Evolutionary conservation across 2,113 vertebrate species (phyloP), one percentile per base, ranked within the genome.

Genomic region (Cygnus buccinator): DNA sequence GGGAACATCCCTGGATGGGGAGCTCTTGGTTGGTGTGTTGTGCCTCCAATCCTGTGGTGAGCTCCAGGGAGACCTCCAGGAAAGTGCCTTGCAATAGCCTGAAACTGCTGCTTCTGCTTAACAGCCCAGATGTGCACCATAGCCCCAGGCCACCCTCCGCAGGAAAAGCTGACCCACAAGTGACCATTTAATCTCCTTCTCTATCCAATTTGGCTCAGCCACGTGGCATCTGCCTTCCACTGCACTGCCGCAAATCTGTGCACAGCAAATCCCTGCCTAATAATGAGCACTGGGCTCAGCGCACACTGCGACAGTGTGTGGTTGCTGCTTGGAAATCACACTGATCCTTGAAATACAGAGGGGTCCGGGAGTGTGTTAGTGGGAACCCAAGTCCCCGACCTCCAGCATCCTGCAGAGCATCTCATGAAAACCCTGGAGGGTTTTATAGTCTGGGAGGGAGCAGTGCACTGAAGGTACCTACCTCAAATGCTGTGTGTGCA

Each of bases 301-400:
- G 3, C 65, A 44, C 0, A 0, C 55, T 77, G 68, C 0, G 0
- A 44, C 43, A 31, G 28, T 4, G 55, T 23, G 11, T 0, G 12
- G 0, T 2, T 73, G 65, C 43, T 87, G 65, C 86, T 41, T 39
- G 54, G 77, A 70, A 61, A 50, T 66, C 62, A 50, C 4, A 6
- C 19, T 1, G 0, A 50, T 23, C 44, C 55, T 46, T 41, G 14
- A 50, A 58, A 80, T 63, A 54, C 58, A 76, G 33, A 74, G 5
- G 22, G 21, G 16, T 25, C 63, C 41, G 7, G 61, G 25, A 70
- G 23, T 25, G 22, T 62, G 43, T 37, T 14, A 52, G 37, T 75
- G 57, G 52, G 10, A 89, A 37, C 31, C 17, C 2, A 14, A 6
- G 29, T 33, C 48, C 31, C 52, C 23, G 48, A 84, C 46, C 29